Evolutionary conservation across 1,140 invertebrate genomes (phyloP), one percentile per base, ranked within the genome.

Genomic region (Hyles vespertilio): DNA sequence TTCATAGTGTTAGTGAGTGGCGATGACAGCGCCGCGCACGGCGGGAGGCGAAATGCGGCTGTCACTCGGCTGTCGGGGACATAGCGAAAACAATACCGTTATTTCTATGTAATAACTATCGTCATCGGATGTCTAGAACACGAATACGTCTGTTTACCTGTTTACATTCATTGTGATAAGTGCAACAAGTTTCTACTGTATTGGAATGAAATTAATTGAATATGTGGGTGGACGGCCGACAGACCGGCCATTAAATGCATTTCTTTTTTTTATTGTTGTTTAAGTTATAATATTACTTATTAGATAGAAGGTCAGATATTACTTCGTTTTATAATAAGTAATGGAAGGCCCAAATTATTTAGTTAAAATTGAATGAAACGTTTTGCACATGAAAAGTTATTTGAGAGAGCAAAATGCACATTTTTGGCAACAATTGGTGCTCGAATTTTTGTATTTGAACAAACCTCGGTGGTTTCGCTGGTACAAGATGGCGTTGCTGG

Each of bases 401-500:
- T 40, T 8, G 5, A 22, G 22, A 22, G 22, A 22, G 22, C 22
- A 22, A 22, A 40, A 5, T 40, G 8, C 36, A 40, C 8, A 40
- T 40, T 40, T 40, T 40, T 40, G 36, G 22, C 22, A 22, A 22
- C 22, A 22, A 22, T 22, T 22, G 22, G 22, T 22, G 22, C 22
- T 45, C n/a, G 46, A 48, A 5, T 48, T 11, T 11, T 11, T 11
- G 46, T n/a, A 48, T 22, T 22, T 11, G 12, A 48, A 5, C 46
- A 48, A 48, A 48, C 46, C 71, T 77, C 76, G 75, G 74, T 70
- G 79, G 60, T 22, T 22, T 22, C 22, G 33, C 48, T 63, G 57
- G 72, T 70, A 66, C 73, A 65, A 87, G 84, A 86, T 84, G 79
- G 79, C 78, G 71, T 64, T 82, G 79, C 61, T 72, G 72, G 73